Evolutionary conservation across 30 jellyfish, hydroid and myxozoan genomes (phyloP), one percentile per base, ranked within the genome.

Genomic region (Aurelia sp.): DNA sequence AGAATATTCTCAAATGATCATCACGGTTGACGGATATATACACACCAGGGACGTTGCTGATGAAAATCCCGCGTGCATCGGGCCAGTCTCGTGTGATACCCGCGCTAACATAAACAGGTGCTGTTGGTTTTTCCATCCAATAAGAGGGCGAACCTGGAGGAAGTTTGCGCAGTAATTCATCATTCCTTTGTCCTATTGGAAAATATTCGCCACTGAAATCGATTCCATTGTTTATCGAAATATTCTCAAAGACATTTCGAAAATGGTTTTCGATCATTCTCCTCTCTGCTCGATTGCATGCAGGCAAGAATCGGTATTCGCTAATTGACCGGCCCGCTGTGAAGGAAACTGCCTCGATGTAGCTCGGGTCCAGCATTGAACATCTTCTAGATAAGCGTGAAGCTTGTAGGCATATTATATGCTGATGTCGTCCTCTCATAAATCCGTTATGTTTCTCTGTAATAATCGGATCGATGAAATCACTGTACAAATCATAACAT

Each of bases 21-120:
- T 89, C 97, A n/a, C 93, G 78, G 63, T 89, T 89, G 57, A 81
- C 86, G 52, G 95, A 89, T 11, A 92, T 94, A 41, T 12, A 81
- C 20, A 81, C 74, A 10, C 91, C 84, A 40, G 79, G 77, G 41
- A 47, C 33, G 20, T 53, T 81, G 74, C 91, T 63, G 17, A 81
- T 74, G 68, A 81, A 81, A 20, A 81, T 48, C 76, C 91, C 91
- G 77, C 91, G 82, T 52, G 91, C 83, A 31, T 81, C 91, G 22
- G 91, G 91, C 91, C 91, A 81, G 52, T 81, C 91, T 16, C 91
- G 74, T 30, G 91, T 81, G 11, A 68, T 81, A 13, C 91, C 91
- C 9, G 84, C 84, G 40, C 48, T 41, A 10, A 55, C 71, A 41
- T 81, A 81, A n/a, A 81, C 91, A 22, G 82, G 83, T 2, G 91